Evolutionary conservation across 2,888 invertebrate species (phyloP).

Genomic region (Autographa pulchrina): DNA sequence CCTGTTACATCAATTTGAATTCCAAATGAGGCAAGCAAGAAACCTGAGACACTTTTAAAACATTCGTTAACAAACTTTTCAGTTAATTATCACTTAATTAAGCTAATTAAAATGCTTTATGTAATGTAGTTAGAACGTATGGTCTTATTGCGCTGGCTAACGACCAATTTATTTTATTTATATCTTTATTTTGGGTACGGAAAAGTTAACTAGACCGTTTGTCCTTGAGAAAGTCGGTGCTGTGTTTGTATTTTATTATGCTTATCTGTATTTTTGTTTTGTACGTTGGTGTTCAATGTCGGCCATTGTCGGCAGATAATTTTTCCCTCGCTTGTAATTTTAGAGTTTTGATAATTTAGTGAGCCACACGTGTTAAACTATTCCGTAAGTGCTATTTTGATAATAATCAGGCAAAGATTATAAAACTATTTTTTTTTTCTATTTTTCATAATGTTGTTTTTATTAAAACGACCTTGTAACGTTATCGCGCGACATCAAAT

Average conservation of each 20-base stretch:
- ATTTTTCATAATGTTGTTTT: too few relatives aligned
- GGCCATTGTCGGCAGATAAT: background rate
- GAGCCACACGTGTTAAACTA: too few relatives aligned
- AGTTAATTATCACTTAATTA: constrained; percentile 68
- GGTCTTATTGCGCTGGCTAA: constrained; percentile 47
- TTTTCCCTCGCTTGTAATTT: too few relatives aligned
- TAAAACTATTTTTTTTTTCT: too few relatives aligned
- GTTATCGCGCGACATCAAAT: too few relatives aligned
- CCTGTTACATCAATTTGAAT: constrained; percentile 56
- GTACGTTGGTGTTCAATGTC: background rate
- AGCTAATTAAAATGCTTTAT: constrained; percentile 61
- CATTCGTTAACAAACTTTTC: constrained; percentile 61
- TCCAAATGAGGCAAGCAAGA: constrained; percentile 43
- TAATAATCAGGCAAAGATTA: too few relatives aligned
- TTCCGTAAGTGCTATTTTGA: too few relatives aligned
- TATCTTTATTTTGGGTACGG: constrained; percentile 26
- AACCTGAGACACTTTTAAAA: constrained; percentile 54
- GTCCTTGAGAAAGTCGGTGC: background rate
- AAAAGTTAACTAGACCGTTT: constrained; percentile 18
- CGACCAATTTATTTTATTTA: constrained; percentile 42
- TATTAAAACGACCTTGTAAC: too few relatives aligned
- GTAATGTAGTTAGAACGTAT: constrained; percentile 54
- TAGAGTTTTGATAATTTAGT: too few relatives aligned
- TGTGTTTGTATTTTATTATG: background rate
- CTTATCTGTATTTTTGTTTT: background rate